Conservation (phyloP, 2,113 vertebrate genomes). For the Eclectus roratus region DNA sequence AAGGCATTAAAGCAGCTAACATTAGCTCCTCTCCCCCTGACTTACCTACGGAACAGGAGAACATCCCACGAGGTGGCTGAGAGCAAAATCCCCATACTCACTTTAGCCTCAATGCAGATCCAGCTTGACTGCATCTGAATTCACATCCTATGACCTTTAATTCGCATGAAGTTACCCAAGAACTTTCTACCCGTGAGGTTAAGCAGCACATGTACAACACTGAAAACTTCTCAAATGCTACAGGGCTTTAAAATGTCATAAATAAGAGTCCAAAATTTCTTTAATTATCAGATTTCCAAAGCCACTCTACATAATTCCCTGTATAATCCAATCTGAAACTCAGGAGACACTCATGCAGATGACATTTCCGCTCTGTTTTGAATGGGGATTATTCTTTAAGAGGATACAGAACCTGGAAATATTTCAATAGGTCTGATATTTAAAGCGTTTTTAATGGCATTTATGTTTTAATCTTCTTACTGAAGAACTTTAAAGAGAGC, state of each 20-base stretch:
- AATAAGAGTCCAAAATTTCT: constrained; percentile 52
- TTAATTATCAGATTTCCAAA: constrained; percentile 76
- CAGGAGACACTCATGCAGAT: constrained; percentile 69
- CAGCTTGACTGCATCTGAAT: not conserved
- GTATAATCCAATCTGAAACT: constrained; percentile 76
- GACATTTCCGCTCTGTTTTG: constrained; percentile 76
- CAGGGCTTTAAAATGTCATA: constrained; percentile 67
- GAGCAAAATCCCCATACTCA: not conserved
- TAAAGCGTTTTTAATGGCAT: constrained; percentile 80
- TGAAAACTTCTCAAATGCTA: constrained; percentile 30
- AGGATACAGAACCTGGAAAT: constrained; percentile 76
- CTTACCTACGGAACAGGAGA: not conserved
- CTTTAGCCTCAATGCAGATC: not conserved
- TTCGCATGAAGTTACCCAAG: not conserved
- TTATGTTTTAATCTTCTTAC: constrained; percentile 82
- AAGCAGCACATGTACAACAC: not conserved
- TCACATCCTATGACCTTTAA: not conserved
- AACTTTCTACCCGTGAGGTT: not conserved
- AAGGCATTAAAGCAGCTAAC: not conserved
- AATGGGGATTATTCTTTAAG: constrained; percentile 79
- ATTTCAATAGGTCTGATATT: constrained; percentile 77
- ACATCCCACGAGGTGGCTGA: not conserved
- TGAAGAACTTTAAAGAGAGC: constrained; percentile 72
- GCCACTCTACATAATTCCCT: constrained; percentile 72
- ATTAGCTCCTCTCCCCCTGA: not conserved